These are phyloP conservation scores for Enoplosus armatus DNA, from an alignment of 2,797 vertebrate genomes.

Conservation along the genomic window DNA sequence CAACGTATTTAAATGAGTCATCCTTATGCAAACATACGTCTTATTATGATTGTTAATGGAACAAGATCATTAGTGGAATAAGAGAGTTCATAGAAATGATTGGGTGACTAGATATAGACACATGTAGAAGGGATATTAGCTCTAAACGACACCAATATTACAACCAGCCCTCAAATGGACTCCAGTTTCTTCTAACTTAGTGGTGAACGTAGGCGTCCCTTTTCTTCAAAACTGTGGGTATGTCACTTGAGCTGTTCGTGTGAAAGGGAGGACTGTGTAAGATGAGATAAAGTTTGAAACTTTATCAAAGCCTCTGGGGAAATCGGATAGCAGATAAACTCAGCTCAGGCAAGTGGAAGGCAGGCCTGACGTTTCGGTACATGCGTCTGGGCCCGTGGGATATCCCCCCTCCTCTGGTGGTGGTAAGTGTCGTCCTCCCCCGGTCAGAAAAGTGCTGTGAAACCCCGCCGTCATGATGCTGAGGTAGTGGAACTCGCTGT, in stretches of 20 bases:
- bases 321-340: constrained; percentile 44
- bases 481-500: constrained; percentile 78
- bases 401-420: constrained; percentile 64
- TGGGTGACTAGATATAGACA: background rate
- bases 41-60: background rate
- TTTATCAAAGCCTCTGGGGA: constrained; percentile 42
- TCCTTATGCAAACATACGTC: background rate
- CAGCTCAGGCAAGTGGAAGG: constrained; percentile 25
- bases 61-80: background rate
- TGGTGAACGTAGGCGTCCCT: constrained; percentile 49
- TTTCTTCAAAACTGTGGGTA: constrained; percentile 60
- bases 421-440: constrained; percentile 51
- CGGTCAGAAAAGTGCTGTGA: constrained; percentile 70
- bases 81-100: background rate
- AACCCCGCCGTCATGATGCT: constrained; percentile 53
- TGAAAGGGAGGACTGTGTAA: constrained; percentile 27
- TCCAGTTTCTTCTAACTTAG: constrained; percentile 42
- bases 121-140: background rate
- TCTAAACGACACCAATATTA: constrained; percentile 19
- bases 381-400: constrained; percentile 39
- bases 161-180: background rate
- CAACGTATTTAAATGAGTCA: background rate
- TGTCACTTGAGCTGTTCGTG: constrained; percentile 18
- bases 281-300: constrained; percentile 46
- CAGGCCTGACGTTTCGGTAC: constrained; percentile 35